phyloP scores from a whole-genome alignment of 2,113 vertebrate species.

The Crotalus viridis region DNA sequence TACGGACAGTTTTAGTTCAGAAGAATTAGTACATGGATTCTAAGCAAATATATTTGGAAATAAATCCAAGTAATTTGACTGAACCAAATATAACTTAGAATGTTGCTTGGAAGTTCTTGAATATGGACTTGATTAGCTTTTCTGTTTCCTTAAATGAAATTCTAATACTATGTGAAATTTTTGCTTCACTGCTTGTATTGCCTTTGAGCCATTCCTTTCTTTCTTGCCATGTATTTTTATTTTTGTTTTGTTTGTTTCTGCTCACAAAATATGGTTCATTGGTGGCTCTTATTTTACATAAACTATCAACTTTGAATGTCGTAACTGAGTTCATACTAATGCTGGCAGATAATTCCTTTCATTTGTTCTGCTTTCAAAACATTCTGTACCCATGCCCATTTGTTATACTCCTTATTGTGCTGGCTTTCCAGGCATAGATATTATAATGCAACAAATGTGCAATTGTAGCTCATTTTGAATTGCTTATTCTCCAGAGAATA shows the following conservation, averaged over 20 bases:
- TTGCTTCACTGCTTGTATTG: background rate
- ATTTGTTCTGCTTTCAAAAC: background rate
- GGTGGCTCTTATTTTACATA: background rate
- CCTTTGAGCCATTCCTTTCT: background rate
- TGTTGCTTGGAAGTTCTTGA: background rate
- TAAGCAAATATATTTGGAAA: constrained; percentile 17
- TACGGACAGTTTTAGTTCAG: background rate
- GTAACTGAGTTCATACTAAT: background rate
- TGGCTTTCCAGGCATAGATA: background rate
- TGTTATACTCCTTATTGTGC: background rate
- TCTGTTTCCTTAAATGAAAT: background rate
- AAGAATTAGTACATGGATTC: constrained; percentile 9
- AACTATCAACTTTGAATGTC: background rate
- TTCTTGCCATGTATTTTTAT: background rate
- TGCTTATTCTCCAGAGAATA: background rate
- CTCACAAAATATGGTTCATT: background rate
- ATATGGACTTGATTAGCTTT: background rate
- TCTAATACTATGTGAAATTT: background rate
- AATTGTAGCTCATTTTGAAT: background rate
- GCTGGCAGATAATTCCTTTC: background rate
- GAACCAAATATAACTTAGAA: background rate
- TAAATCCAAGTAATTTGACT: background rate
- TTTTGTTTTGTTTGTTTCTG: background rate
- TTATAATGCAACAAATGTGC: background rate
- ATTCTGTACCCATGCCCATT: background rate